Conservation (phyloP, 2,797 vertebrate species). For the Onychomys leucogaster region DNA sequence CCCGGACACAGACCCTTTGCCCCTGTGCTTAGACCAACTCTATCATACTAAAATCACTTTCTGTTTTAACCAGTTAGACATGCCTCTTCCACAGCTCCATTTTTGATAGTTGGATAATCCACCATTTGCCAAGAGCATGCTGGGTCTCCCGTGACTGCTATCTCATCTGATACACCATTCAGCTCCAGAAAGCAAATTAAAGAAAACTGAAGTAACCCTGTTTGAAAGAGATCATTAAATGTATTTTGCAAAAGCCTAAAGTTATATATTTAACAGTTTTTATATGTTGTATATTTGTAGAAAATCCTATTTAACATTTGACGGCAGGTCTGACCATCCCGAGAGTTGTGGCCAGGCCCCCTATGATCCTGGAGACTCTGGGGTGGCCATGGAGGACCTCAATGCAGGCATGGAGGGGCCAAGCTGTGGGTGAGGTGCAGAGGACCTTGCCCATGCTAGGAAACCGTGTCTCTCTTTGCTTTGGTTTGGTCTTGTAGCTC, state of each 20-base stretch:
- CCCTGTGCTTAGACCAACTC: constrained; percentile 90
- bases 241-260: constrained; percentile 99
- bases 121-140: constrained; percentile 92
- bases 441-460: constrained; percentile 87
- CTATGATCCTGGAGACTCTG: constrained; percentile 79
- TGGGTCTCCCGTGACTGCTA: constrained; percentile 90
- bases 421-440: constrained; percentile 87
- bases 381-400: background rate
- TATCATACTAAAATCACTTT: constrained; percentile 93
- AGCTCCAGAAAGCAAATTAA: constrained; percentile 90
- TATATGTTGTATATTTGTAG: constrained; percentile 99
- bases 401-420: constrained; percentile 80
- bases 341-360: constrained; percentile 81
- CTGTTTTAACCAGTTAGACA: constrained; percentile 94
- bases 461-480: constrained; percentile 85
- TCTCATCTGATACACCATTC: constrained; percentile 89
- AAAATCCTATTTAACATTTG: constrained; percentile 98
- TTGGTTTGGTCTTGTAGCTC: background rate
- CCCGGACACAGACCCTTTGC: constrained; percentile 85
- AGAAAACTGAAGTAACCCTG: constrained; percentile 89
- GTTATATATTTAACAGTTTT: constrained; percentile 99
- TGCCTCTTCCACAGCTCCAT: constrained; percentile 92
- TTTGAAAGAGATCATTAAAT: constrained; percentile 98
- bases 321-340: constrained; percentile 92
- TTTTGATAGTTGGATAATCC: constrained; percentile 93